Base-by-base conservation (phyloP, 1,140 invertebrate species). In the Papilio aristodemus region DNA sequence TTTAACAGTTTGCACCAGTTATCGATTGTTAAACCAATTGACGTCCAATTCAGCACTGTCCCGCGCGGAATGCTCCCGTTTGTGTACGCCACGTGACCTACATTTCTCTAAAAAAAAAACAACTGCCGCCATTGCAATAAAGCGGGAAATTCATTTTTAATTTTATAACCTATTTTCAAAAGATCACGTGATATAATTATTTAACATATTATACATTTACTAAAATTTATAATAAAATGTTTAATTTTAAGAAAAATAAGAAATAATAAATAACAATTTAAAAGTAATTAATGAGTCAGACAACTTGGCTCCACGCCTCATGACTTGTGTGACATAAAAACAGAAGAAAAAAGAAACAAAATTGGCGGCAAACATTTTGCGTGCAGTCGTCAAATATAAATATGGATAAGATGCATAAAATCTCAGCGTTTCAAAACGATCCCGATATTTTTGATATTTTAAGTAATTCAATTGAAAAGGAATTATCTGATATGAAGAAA, bases 1-100 rank as follows among this genome's bases (percentile, higher is more conserved):
- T 89, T 81, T 77, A 75, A 79, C 77, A 76, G 75, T 80, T 81
- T 81, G 80, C 58, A 71, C 80, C 81, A 89, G 86, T 82, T 79
- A 81, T 83, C 73, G 79, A 76, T 71, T 58, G 68, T 75, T 69
- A 64, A 75, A 63, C 43, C 54, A 71, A 64, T 64, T 64, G 39
- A 64, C 64, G 60, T 58, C 32, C 32, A 39, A 67, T 67, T 60
- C 11, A 37, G 25, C 39, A 50, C 39, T 27, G 63, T 25, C 27
- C 39, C 43, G 39, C n/a, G 25, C 63, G 41, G 50, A 66, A 66
- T 66, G 19, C 43, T 4, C 41, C 25, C 17, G 43, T 32, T 27
- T 66, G 63, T 27, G 39, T 46, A 17, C 63, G 43, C n/a, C 63
- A 66, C 32, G 27, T 66, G 63, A 66, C 63, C 63, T 66, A 66